Conservation (phyloP, 2,113 vertebrate species). For the Aptenodytes forsteri region DNA sequence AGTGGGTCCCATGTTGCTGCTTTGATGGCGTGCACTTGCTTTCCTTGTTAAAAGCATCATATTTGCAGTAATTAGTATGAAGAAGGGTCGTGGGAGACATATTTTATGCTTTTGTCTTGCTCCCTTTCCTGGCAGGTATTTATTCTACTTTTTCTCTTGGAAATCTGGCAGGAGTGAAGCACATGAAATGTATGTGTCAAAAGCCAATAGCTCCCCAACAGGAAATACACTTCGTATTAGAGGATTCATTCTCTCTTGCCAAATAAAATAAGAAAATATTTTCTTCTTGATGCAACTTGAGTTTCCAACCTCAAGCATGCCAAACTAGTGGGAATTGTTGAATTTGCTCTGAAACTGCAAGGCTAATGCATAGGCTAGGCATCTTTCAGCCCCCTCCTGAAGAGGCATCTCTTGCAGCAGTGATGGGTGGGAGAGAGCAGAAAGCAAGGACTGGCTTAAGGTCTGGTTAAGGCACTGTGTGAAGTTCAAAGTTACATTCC, state of each 20-base stretch:
- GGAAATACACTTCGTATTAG: neutral
- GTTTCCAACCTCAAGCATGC: neutral
- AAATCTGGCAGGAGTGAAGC: constrained; percentile 16
- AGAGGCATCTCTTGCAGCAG: neutral
- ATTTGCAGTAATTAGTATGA: neutral
- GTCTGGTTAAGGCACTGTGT: neutral
- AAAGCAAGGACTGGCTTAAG: neutral
- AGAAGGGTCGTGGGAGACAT: neutral
- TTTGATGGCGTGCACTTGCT: neutral
- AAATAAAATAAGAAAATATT: constrained; percentile 45
- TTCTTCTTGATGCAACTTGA: neutral
- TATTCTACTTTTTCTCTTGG: neutral
- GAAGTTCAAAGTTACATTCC: neutral
- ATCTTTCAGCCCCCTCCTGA: neutral
- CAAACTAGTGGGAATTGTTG: neutral
- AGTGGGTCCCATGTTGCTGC: neutral
- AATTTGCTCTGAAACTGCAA: neutral
- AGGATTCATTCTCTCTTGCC: neutral
- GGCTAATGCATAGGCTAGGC: neutral
- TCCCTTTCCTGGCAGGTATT: constrained; percentile 14
- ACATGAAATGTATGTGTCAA: neutral
- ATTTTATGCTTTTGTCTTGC: neutral
- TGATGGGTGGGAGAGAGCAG: neutral
- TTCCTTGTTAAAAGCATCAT: neutral
- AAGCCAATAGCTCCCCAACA: neutral